Evolutionary conservation across 23 tunicate species (phyloP).

Genomic region (Styela clava): DNA sequence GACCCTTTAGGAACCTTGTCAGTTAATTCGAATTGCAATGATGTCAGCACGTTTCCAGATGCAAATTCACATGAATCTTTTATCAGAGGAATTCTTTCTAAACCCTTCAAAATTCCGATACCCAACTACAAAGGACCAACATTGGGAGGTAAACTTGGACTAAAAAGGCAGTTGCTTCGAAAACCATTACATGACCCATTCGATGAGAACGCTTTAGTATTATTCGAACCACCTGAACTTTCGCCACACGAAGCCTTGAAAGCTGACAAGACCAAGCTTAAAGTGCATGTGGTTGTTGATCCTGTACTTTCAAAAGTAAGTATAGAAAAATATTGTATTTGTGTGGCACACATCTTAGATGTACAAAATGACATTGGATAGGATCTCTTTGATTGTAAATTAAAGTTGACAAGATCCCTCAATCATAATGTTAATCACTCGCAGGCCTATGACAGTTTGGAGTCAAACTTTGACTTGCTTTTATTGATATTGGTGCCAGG

Average conservation of each 20-base stretch:
- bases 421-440: too few species aligned
- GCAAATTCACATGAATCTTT: conserved; percentile 50
- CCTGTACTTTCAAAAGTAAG: conserved; percentile 75
- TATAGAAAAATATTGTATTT: neutral
- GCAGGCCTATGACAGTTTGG: too few species aligned
- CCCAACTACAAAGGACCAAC: conserved; percentile 68
- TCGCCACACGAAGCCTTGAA: conserved; percentile 77
- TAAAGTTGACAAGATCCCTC: too few species aligned
- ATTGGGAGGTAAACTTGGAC: conserved; percentile 44
- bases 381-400: too few species aligned
- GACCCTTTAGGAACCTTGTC: conserved; percentile 1
- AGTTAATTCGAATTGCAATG: neutral
- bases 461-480: too few species aligned
- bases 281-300: conserved; percentile 98
- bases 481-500: too few species aligned
- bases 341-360: neutral
- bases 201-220: conserved; percentile 82
- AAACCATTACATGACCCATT: conserved; percentile 95
- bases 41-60: conserved; percentile 24
- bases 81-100: conserved; percentile 70
- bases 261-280: conserved; percentile 76
- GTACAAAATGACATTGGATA: too few species aligned
- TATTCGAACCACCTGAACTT: conserved; percentile 83
- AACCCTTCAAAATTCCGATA: conserved; percentile 84
- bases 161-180: conserved; percentile 63